A percentile compares a stretch with the other conserved stretches of the same genome.
phyloP scores from a whole-genome alignment of 2,113 vertebrate species.

The Puffinus mauretanicus region DNA sequence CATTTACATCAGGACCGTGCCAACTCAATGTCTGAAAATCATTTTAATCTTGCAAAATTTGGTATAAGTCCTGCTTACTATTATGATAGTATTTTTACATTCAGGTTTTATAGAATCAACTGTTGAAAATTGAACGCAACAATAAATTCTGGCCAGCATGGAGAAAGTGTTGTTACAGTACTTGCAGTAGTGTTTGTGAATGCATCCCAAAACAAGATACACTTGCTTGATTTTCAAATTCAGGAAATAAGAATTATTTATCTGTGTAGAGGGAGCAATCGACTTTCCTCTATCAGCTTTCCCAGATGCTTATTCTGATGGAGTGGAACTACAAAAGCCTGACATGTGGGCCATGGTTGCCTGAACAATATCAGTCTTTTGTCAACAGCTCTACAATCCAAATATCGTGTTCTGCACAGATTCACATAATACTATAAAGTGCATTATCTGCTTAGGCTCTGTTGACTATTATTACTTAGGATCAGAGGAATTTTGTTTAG shows the following conservation, averaged over 20 bases:
- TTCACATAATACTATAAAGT: not conserved
- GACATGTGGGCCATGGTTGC: not conserved
- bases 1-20: not conserved
- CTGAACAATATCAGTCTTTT: not conserved
- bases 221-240: not conserved
- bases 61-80: not conserved
- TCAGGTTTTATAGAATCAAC: not conserved
- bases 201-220: not conserved
- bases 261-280: not conserved
- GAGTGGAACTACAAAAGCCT: not conserved
- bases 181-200: not conserved
- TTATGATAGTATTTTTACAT: not conserved
- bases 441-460: not conserved
- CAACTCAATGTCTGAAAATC: not conserved
- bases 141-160: not conserved
- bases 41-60: not conserved
- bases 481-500: not conserved
- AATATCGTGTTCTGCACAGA: not conserved
- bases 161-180: accelerated
- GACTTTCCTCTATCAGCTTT: not conserved
- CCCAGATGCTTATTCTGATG: not conserved
- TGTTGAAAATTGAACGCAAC: accelerated
- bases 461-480: not conserved
- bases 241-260: not conserved
- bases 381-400: not conserved